Conservation (phyloP, 2,888 invertebrate species). For the Drosophila nr. fundita region DNA sequence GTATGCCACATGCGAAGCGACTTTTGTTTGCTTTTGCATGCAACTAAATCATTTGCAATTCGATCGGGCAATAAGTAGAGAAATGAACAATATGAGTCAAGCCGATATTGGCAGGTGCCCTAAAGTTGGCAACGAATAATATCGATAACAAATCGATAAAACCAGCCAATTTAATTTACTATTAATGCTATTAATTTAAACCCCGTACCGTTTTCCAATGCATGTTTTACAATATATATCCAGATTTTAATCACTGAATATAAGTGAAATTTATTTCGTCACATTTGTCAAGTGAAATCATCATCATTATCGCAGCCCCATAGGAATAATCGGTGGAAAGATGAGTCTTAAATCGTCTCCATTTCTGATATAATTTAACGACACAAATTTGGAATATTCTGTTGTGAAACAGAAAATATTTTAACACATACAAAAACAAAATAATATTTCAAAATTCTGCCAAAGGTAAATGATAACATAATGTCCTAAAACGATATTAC, state of each 20-base stretch:
- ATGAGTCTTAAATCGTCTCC: not conserved
- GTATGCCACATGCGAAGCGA: slow-evolving; percentile 40
- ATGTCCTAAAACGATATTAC: not conserved
- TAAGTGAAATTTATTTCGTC: too few relatives aligned
- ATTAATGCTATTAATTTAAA: too few relatives aligned
- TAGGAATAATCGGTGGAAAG: too few relatives aligned
- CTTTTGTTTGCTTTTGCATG: slow-evolving; percentile 31
- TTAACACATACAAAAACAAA: not conserved
- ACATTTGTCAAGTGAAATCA: not conserved
- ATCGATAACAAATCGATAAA: not conserved
- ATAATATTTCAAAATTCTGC: not conserved
- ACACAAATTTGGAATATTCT: not conserved
- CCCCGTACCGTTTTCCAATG: not conserved
- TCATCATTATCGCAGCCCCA: too few relatives aligned
- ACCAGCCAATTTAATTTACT: not conserved
- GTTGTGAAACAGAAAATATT: not conserved
- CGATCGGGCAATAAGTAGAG: slow-evolving; percentile 6
- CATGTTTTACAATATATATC: not conserved
- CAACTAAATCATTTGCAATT: slow-evolving; percentile 29
- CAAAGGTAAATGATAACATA: not conserved
- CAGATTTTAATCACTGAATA: not conserved
- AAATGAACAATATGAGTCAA: slow-evolving; percentile 20
- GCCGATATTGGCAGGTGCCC: not conserved
- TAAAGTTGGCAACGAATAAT: not conserved
- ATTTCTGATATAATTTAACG: not conserved